Base-by-base conservation (phyloP, 2,888 invertebrate genomes). In the Sialis fuliginosa region DNA sequence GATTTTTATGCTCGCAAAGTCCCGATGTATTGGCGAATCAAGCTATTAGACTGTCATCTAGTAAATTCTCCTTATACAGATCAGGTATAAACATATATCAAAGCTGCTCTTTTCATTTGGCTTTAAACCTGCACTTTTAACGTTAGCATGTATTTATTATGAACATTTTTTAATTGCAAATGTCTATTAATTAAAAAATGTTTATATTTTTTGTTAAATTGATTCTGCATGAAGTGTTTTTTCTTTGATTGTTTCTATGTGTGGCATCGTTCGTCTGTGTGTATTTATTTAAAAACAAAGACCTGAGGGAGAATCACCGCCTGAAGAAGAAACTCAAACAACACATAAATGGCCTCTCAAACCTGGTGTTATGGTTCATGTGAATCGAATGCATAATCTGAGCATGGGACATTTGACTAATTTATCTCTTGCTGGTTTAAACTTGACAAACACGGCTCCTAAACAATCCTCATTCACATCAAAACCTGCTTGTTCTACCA, bases 331-430 rank as follows among this genome's bases (percentile, higher is more conserved):
- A 45, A 52, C 52, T 44, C 59, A 59, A 30, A 72, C 79, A 22
- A 73, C 75, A 4, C 78, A 71, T 54, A 81, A 85, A 60, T 91
- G 90, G 90, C 90, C 90, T 6, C 66, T 89, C 50, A 82, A 86
- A 59, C 89, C 90, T 3, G 90, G 90, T 46, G 88, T 90, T 46
- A 71, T 90, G 58, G 82, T 90, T 44, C 90, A 90, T 62, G 81
- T 89, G 30, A 88, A 88, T 67, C 84, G 85, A 48, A 78, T 82
- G 62, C 82, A 85, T 62, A 83, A 81, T 55, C 66, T 74, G 46
- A 63, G 58, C 45, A 45, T 49, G 44, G 53, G 59, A 58, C 52
- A 60, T 45, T 41, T 52, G n/a, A 51, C 51, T 10, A 50, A 49
- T 42, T 41, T 45, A 10, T 48, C 48, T 41, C 49, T 50, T 13